Conservation (phyloP, 2,888 invertebrate genomes). For the Pristionchus maxplancki region DNA sequence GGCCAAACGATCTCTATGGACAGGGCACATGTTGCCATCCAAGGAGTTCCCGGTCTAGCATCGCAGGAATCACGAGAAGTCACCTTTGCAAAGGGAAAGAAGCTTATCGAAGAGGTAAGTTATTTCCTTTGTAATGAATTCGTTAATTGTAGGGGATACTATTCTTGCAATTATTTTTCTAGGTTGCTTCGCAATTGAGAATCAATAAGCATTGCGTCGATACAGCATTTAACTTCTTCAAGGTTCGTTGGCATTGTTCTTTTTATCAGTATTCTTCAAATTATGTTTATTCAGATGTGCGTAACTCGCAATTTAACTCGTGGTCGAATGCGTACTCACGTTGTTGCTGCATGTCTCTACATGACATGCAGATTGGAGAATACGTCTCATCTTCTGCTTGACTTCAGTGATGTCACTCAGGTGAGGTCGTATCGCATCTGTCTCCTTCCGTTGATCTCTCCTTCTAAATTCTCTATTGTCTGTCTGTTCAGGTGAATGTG, state of each 20-base stretch:
- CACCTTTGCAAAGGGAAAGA: conserved; percentile 87
- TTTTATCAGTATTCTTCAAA: too few species aligned
- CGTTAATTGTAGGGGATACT: neutral
- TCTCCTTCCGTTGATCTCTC: too few species aligned
- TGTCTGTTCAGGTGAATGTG: conserved; percentile 93
- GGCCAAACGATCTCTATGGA: conserved; percentile 53
- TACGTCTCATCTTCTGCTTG: conserved; percentile 94
- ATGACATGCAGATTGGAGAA: conserved; percentile 95
- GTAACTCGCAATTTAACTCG: conserved; percentile 83
- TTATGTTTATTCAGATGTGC: conserved; percentile 79
- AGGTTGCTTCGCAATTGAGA: conserved; percentile 87
- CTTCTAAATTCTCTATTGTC: too few species aligned
- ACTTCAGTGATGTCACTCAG: conserved; percentile 91
- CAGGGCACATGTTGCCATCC: conserved; percentile 56
- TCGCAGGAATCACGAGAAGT: conserved; percentile 90
- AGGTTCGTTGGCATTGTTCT: conserved; percentile 77
- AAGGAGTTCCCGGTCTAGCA: conserved; percentile 64
- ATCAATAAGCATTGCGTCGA: conserved; percentile 93
- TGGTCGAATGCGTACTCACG: conserved; percentile 91
- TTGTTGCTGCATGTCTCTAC: conserved; percentile 97
- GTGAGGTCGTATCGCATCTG: conserved; percentile 58
- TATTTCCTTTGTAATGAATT: neutral
- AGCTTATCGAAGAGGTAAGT: conserved; percentile 73
- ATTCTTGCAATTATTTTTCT: neutral
- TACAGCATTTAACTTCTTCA: conserved; percentile 93